These are phyloP conservation scores for Penaeus chinensis DNA, from an alignment of 1,140 invertebrate genomes.

Conservation along the genomic window DNA sequence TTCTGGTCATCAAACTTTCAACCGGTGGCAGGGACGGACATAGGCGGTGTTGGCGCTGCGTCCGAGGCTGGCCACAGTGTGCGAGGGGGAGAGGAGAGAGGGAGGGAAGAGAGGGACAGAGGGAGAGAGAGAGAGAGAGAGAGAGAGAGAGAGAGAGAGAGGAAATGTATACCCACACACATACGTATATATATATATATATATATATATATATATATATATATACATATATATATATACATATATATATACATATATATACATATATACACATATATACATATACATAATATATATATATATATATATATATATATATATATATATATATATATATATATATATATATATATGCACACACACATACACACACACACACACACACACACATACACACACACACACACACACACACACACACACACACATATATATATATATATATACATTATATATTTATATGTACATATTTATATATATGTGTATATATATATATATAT, in stretches of 20 bases:
- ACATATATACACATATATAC: background rate
- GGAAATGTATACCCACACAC: background rate
- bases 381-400: too few species aligned
- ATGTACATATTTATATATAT: too few species aligned
- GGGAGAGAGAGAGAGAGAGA: conserved; percentile 11
- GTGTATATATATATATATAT: too few species aligned
- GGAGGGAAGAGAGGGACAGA: background rate
- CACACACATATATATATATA: background rate
- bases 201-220: background rate
- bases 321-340: background rate
- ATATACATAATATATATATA: background rate
- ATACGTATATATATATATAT: conserved; percentile 9
- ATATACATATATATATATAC: background rate
- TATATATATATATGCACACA: too few species aligned
- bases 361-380: too few species aligned
- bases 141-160: background rate
- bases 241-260: background rate
- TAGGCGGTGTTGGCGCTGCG: background rate
- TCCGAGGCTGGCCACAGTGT: background rate
- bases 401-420: too few species aligned
- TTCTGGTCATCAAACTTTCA: conserved; percentile 22
- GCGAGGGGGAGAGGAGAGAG: too few species aligned
- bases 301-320: background rate
- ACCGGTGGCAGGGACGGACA: conserved; percentile 20
- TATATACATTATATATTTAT: too few species aligned